Base-by-base conservation (phyloP, 1,140 invertebrate species). In the Manduca sexta region DNA sequence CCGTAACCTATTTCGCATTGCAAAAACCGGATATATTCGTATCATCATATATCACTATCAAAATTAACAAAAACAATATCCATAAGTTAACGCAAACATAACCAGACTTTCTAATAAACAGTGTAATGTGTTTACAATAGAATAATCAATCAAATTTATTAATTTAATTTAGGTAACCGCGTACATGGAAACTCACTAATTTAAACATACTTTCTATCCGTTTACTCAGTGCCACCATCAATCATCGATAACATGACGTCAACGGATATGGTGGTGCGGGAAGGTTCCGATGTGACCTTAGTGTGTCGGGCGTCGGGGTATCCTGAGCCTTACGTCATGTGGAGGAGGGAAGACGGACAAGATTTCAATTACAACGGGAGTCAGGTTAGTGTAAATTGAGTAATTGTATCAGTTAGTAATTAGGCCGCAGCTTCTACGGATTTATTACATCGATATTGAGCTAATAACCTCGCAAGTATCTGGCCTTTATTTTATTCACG, bases 311-410 rank as follows among this genome's bases (percentile, higher is more conserved):
- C 95, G 13, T 89, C 89, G 11, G 95, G 95, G 38, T 95, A 95
- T 84, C 95, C 95, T 0, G 93, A 94, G 56, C 95, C 95, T 44
- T 96, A 95, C 68, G 92, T 96, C 52, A 95, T 95, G 91, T 97
- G 95, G 95, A 87, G 94, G 34, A 86, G 95, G 37, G 95, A 96
- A 78, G 95, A 97, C 73, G 93, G 93, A 34, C 91, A 93, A 73
- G 92, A 94, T 67, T 94, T 95, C 78, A 91, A 93, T 82, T 95
- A 95, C 77, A 95, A 94, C 69, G 93, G 93, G 92, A 93, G 73
- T 91, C 89, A 69, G 93, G 94, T 95, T 88, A 56, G 47, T 12
- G 47, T 17, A n/a, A 44, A 17, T 44, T 8, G 30, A 16, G 7
- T 16, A 5, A 26, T 26, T 5, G 8, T 26, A 26, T 5, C 21